phyloP scores from a whole-genome alignment of 2,113 vertebrate genomes.

The Nothoprocta pentlandii region DNA sequence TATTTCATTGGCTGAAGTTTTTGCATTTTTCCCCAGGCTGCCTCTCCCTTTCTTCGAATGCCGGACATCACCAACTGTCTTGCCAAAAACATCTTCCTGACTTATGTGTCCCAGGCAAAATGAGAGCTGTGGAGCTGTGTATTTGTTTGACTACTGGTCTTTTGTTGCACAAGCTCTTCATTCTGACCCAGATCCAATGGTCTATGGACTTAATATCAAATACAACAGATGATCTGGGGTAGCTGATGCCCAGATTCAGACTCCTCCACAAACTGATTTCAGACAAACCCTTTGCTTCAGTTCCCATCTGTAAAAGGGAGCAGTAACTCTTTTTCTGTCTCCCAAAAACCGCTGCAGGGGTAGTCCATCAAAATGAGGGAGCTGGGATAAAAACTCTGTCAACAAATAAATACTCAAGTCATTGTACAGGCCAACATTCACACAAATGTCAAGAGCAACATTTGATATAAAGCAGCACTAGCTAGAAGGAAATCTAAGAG shows the following conservation, averaged over 20 bases:
- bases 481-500: neutral
- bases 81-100: neutral
- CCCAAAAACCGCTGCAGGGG: neutral
- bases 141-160: neutral
- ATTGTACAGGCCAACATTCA: neutral
- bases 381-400: neutral
- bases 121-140: neutral
- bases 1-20: constrained; percentile 46
- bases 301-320: neutral
- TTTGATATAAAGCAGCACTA: neutral
- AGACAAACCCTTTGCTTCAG: neutral
- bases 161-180: neutral
- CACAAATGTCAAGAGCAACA: neutral
- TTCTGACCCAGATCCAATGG: neutral
- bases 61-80: neutral
- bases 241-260: neutral
- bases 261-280: neutral
- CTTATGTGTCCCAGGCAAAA: neutral
- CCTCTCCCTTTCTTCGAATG: neutral
- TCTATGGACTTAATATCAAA: neutral
- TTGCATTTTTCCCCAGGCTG: neutral
- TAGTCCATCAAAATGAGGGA: neutral
- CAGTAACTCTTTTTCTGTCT: neutral
- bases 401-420: neutral
- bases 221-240: neutral